Evolutionary conservation across 92 coral and sea anemone genomes (phyloP), one percentile per base, ranked within the genome.

Genomic region (Palythoa grandiflora): DNA sequence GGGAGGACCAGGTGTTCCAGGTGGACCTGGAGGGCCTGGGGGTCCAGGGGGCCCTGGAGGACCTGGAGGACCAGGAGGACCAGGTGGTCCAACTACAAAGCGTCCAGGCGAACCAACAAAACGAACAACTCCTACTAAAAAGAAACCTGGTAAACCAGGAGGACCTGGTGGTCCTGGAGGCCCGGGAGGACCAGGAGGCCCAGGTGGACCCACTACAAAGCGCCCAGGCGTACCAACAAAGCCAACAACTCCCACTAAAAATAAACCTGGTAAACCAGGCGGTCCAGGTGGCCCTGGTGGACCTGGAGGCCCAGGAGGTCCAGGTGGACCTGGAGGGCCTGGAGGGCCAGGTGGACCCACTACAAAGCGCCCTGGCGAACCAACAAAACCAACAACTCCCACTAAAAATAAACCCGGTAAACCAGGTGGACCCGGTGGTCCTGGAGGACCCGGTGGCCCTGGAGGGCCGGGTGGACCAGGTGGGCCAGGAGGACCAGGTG

Each of bases 21-120:
- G 88, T 19, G 87, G 80, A 57, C 91, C 91, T 52, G 81, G 80
- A 1, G 84, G 77, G 5, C 96, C 96, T 74, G 90, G 93, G 2
- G 87, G 90, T 0, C 96, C 96, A 17, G 94, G 95, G 21, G 98
- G 98, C 2, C 98, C 98, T 0, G 90, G 93, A 6, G 96, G 96
- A 6, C 96, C 97, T 9, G 92, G 88, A 38, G 86, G 86, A 39
- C 91, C 91, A 53, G 80, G 80, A 38, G 84, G 77, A 5, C 96
- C 96, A 84, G 90, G 93, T 9, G 93, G 96, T 2, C 96, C 98
- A 48, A 75, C 87, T 8, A 51, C 81, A 0, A 92, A 94, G 59
- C 95, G 92, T 28, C 28, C 28, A 16, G 95, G 95, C 35, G 63
- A 84, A 71, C 91, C 92, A 9, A 88, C 83, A 35, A 86, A 86